A percentile compares a stretch with the other conserved stretches of the same genome.
Conservation (phyloP, 2,797 vertebrate genomes). For the Gouania willdenowi region DNA sequence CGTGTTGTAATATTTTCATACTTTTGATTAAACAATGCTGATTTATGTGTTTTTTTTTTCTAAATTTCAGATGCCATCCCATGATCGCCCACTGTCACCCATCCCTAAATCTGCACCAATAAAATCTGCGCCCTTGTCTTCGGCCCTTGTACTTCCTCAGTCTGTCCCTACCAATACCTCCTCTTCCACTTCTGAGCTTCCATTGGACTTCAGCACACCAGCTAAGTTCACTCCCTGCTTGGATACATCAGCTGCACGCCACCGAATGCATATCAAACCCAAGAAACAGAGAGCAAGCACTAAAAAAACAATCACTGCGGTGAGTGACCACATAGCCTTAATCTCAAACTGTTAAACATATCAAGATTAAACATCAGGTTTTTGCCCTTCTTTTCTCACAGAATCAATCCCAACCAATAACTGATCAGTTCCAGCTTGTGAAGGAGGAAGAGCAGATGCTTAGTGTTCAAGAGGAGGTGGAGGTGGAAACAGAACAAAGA, state of each 20-base stretch:
- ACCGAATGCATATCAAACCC: constrained; percentile 91
- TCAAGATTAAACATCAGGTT: too few relatives aligned
- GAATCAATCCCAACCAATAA: too few relatives aligned
- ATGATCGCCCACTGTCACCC: constrained; percentile 64
- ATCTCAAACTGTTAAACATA: background rate
- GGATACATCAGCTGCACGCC: constrained; percentile 93
- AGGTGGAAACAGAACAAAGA: constrained; percentile 28
- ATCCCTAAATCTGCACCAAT: constrained; percentile 29
- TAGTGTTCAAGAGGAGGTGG: constrained; percentile 24
- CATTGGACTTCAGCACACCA: constrained; percentile 78
- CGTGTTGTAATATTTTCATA: too few relatives aligned
- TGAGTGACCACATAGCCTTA: constrained; percentile 50
- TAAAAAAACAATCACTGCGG: constrained; percentile 74
- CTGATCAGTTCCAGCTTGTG: constrained; percentile 66
- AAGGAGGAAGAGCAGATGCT: constrained; percentile 56
- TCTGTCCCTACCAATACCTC: constrained; percentile 19
- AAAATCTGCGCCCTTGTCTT: constrained; percentile 11
- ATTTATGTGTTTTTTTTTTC: background rate
- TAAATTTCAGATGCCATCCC: constrained; percentile 63
- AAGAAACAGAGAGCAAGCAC: constrained; percentile 84
- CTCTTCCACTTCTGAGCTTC: constrained; percentile 33
- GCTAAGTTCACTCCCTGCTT: constrained; percentile 78
- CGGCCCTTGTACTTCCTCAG: constrained; percentile 3
- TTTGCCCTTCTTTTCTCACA: too few relatives aligned
- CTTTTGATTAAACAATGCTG: too few relatives aligned